phyloP scores from a whole-genome alignment of 1,140 invertebrate genomes.

The Hesperophylax magnus region DNA sequence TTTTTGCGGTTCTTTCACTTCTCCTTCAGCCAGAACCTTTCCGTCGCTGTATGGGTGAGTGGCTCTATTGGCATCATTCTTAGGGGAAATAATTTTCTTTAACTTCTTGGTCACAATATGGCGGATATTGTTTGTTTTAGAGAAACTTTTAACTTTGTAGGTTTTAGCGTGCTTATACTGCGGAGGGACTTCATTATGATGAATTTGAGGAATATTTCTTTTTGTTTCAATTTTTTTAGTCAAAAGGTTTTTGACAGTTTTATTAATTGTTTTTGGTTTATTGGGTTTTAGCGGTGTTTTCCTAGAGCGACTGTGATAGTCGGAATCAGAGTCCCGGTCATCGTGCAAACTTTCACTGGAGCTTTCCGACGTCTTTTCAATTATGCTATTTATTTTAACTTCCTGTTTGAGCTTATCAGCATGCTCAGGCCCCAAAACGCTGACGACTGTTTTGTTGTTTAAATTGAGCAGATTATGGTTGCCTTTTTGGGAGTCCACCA shows the following conservation, averaged over 20 bases:
- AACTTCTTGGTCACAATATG: slow-evolving; percentile 47
- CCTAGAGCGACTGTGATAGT: slow-evolving; percentile 59
- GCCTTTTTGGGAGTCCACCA: slow-evolving; percentile 42
- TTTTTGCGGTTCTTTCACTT: slow-evolving; percentile 58
- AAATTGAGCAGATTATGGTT: slow-evolving; percentile 8
- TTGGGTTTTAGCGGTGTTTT: slow-evolving; percentile 26
- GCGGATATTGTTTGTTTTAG: slow-evolving; percentile 37
- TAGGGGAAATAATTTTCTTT: slow-evolving; percentile 33
- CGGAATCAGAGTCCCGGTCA: slow-evolving; percentile 69
- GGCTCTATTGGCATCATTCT: slow-evolving; percentile 41
- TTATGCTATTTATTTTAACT: neutral
- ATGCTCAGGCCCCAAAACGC: neutral
- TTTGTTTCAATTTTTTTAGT: slow-evolving; percentile 53
- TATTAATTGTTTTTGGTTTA: slow-evolving; percentile 45
- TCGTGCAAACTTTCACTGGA: slow-evolving; percentile 52
- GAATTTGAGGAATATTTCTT: slow-evolving; percentile 24
- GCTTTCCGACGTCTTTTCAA: slow-evolving; percentile 23
- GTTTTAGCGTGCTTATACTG: slow-evolving; percentile 39
- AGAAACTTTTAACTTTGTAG: slow-evolving; percentile 43
- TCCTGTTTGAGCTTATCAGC: neutral
- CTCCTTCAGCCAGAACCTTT: neutral
- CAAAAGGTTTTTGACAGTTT: slow-evolving; percentile 49
- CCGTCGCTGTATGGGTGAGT: slow-evolving; percentile 57
- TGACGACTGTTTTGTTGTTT: neutral
- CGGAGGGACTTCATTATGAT: slow-evolving; percentile 10